These are phyloP conservation scores for Heliothis subflexa DNA, from an alignment of 1,140 invertebrate genomes.

Conservation along the genomic window DNA sequence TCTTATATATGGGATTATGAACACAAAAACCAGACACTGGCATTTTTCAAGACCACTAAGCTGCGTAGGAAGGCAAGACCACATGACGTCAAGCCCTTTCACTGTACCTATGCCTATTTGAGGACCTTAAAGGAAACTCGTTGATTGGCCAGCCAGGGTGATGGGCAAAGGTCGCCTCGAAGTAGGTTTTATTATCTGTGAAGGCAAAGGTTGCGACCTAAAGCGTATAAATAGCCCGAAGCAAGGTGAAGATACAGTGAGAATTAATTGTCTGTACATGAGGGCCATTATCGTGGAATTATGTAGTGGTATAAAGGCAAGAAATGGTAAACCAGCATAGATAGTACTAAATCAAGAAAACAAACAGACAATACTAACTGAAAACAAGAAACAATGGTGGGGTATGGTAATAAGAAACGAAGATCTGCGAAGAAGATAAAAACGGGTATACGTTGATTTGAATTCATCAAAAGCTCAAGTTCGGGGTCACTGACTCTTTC, in stretches of 20 bases:
- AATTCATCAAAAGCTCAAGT: neutral
- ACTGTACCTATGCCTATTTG: constrained; percentile 12
- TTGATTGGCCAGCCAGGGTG: neutral
- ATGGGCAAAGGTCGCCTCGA: constrained; percentile 18
- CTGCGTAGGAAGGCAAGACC: constrained; percentile 26
- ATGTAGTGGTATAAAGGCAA: neutral
- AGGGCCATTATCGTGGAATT: neutral
- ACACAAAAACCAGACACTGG: constrained; percentile 5
- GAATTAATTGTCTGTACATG: neutral
- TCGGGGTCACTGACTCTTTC: constrained; percentile 16
- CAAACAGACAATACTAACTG: too few relatives aligned
- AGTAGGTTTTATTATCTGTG: constrained; percentile 26
- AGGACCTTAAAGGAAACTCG: constrained; percentile 16
- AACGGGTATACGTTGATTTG: neutral
- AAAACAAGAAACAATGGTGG: too few relatives aligned
- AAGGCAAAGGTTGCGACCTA: constrained; percentile 10
- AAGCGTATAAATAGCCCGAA: neutral
- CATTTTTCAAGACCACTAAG: constrained; percentile 28
- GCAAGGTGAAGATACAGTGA: neutral
- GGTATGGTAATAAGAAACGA: too few relatives aligned
- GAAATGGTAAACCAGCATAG: neutral
- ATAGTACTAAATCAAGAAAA: too few relatives aligned
- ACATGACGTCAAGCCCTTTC: constrained; percentile 35
- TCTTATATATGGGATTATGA: neutral
- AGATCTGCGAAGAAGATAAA: neutral